Evolutionary conservation across 2,113 vertebrate species (phyloP).

Genomic region (Anolis carolinensis): DNA sequence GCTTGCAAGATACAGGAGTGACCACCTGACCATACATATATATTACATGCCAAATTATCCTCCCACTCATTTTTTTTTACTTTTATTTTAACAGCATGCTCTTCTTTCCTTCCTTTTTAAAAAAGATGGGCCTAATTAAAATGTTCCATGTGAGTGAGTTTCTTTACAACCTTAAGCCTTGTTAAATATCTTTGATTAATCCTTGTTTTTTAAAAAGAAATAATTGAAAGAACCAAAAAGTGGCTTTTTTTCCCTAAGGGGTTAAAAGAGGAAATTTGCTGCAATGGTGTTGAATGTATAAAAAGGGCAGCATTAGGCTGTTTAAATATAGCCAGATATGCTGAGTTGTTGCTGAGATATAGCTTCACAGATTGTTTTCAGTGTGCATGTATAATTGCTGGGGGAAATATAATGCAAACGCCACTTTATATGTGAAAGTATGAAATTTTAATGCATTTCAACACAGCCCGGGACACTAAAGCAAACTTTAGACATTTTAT

Average conservation of each 20-base stretch:
- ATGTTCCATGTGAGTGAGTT: constrained; percentile 59
- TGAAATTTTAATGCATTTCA: constrained; percentile 31
- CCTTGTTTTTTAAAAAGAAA: neutral
- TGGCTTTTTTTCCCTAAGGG: constrained; percentile 40
- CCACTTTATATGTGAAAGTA: constrained; percentile 26
- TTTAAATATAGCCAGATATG: constrained; percentile 29
- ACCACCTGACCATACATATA: neutral
- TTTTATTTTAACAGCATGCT: constrained; percentile 6
- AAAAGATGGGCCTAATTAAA: constrained; percentile 63
- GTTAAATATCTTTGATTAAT: constrained; percentile 50
- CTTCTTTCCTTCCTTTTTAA: neutral
- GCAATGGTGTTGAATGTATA: constrained; percentile 33
- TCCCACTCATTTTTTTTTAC: neutral
- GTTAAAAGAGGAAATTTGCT: neutral
- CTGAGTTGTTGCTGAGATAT: constrained; percentile 19
- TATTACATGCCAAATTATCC: neutral
- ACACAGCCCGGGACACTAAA: constrained; percentile 5
- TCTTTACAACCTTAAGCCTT: constrained; percentile 51
- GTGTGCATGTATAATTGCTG: constrained; percentile 13
- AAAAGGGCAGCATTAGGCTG: neutral
- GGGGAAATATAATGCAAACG: constrained; percentile 31
- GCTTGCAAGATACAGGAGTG: neutral
- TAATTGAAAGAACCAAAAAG: neutral
- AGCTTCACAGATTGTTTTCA: constrained; percentile 32
- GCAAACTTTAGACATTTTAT: constrained; percentile 5